Evolutionary conservation across 1,140 invertebrate genomes (phyloP).

Genomic region (Brachionus manjavacas): DNA sequence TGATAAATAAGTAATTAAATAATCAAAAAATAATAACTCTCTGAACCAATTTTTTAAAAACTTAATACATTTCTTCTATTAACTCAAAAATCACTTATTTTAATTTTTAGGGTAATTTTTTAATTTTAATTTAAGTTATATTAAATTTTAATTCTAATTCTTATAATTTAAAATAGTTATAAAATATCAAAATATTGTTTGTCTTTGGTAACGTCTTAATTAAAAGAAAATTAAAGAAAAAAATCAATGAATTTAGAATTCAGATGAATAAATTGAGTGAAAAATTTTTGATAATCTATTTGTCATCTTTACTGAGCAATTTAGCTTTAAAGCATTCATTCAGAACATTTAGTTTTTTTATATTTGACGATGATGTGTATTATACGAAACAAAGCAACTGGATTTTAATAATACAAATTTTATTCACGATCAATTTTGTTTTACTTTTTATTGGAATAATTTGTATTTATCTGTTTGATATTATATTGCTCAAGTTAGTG

Average conservation of each 20-base stretch:
- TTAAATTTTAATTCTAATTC: no score
- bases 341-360: background rate
- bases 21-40: no score
- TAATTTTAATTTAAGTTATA: no score
- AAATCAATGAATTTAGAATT: background rate
- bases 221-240: background rate
- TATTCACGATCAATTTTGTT: background rate
- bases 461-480: background rate
- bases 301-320: background rate
- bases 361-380: background rate
- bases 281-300: background rate
- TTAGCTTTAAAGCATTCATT: constrained; percentile 12
- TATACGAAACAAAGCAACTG: background rate
- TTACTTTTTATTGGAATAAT: background rate
- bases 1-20: no score
- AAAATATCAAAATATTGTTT: background rate
- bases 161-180: no score
- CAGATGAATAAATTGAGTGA: background rate
- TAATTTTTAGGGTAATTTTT: no score
- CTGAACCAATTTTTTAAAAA: no score
- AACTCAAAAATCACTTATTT: no score
- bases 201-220: background rate
- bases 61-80: background rate
- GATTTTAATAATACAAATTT: background rate
- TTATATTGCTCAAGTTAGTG: background rate